Base-by-base conservation (phyloP, 2,888 invertebrate species). In the Patella caerulea region DNA sequence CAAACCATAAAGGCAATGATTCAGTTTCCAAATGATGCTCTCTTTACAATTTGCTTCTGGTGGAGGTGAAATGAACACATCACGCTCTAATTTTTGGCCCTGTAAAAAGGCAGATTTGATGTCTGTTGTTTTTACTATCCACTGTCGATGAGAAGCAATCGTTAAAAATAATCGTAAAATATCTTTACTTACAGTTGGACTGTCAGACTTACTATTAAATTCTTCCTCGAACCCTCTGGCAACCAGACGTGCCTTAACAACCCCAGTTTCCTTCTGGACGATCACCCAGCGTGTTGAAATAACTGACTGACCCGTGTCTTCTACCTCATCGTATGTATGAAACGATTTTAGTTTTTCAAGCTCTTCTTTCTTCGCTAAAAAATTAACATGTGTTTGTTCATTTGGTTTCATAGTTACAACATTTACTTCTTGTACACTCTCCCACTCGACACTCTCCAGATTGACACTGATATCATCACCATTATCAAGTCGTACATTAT, bases 91-190 rank as follows among this genome's bases (percentile, higher is more conserved):
- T 17, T 76, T 69, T 72, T 81, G 78, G n/a, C 84, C 83, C 69
- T 84, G 81, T 9, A 83, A 73, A 77, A 84, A 84, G 34, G 83
- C 83, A 17, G 83, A 81, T 71, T 82, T 84, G 53, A 84, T 83
- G 74, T 83, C 83, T 14, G 79, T 84, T 15, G 83, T 81, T 81
- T 85, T 83, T 12, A 81, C 74, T 4, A n/a, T 65, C 84, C 83
- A 84, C 12, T 76, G 45, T 74, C 80, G 72, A n/a, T 73, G 76
- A n/a, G 81, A 79, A 19, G 72, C 79, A 45, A 78, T 29, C 24
- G 81, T 65, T 11, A 83, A 77, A 73, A 82, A 75, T 34, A 82
- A 77, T 72, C 79, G 76, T 15, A 82, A 78, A 45, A 79, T 55
- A 29, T 73, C 75, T 74, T 81, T 81, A 14, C 77, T 75, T 29